A percentile compares a stretch with the other conserved stretches of the same genome.
Evolutionary conservation across 2,113 vertebrate genomes (phyloP).

Genomic region (Crotalus viridis): DNA sequence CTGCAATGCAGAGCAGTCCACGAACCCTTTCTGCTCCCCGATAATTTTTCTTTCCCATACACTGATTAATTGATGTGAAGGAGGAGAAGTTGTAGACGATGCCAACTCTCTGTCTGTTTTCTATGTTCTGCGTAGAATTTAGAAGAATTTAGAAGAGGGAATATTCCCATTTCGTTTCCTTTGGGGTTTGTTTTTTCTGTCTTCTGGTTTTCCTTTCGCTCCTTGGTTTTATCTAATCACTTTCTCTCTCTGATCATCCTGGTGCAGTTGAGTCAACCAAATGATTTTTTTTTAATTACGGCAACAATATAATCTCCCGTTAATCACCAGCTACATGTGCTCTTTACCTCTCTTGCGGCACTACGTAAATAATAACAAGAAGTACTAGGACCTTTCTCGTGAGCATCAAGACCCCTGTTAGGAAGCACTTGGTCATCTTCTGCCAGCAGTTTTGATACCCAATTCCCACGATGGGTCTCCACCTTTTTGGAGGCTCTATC

Average conservation of each 20-base stretch:
- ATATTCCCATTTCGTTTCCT: background rate
- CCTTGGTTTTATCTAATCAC: constrained; percentile 76
- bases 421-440: background rate
- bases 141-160: background rate
- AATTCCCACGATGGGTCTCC: constrained; percentile 47
- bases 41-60: no score
- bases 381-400: background rate
- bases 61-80: background rate
- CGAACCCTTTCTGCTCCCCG: background rate
- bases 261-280: constrained; percentile 76
- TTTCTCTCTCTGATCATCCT: constrained; percentile 68
- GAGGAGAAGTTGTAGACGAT: background rate
- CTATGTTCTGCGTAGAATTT: background rate
- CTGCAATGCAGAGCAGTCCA: background rate
- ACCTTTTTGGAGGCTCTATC: constrained; percentile 12
- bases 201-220: constrained; percentile 60
- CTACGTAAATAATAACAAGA: constrained; percentile 67
- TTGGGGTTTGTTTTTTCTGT: constrained; percentile 34
- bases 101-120: background rate
- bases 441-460: constrained; percentile 22
- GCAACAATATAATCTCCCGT: constrained; percentile 80
- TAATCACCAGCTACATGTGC: constrained; percentile 72
- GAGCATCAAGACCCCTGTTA: constrained; percentile 4
- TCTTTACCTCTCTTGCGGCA: constrained; percentile 62
- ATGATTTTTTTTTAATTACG: constrained; percentile 78